Percentiles rank a stretch among this genome's conserved stretches.
phyloP scores from a whole-genome alignment of 2,113 vertebrate species.

The Entelurus aequoreus region DNA sequence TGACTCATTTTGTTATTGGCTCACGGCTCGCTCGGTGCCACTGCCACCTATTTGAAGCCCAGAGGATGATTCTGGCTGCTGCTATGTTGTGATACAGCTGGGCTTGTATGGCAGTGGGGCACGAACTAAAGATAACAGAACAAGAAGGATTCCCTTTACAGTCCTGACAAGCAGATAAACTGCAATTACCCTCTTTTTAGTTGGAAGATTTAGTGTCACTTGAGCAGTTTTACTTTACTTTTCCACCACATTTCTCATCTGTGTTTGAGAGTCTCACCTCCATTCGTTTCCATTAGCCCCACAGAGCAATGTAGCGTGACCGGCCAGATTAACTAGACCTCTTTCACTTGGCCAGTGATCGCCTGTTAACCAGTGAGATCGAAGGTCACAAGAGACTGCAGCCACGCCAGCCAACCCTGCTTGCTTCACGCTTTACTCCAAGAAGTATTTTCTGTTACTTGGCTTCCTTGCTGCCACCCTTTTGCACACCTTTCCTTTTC shows the following conservation, averaged over 20 bases:
- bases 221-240: background rate
- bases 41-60: conserved; percentile 36
- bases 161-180: conserved; percentile 9
- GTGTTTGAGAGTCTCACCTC: conserved; percentile 16
- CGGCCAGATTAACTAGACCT: conserved; percentile 48
- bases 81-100: conserved; percentile 49
- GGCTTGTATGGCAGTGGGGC: conserved; percentile 41
- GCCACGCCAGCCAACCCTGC: background rate
- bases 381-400: conserved; percentile 45
- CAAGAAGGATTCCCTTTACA: background rate
- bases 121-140: conserved; percentile 27
- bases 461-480: conserved; percentile 7
- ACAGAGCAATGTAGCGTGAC: conserved; percentile 34
- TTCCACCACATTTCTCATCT: background rate
- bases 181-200: background rate
- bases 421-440: conserved; percentile 34
- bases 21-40: conserved; percentile 17
- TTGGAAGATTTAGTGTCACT: conserved; percentile 6
- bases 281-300: conserved; percentile 31
- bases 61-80: conserved; percentile 50
- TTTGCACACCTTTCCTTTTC: background rate
- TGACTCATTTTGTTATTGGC: conserved; percentile 41
- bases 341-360: conserved; percentile 48
- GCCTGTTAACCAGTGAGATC: conserved; percentile 45
- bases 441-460: conserved; percentile 16